Conservation (phyloP, 2,113 vertebrate species). For the rat (Rattus norvegicus) region GRCr8 NC_086027.1:30787001-30787500, state of each 20-base stretch:
- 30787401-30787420: background rate
- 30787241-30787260: background rate
- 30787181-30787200: slow-evolving; percentile 22
- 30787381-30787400: background rate
- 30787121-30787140: background rate
- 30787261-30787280: background rate
- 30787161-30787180: background rate
- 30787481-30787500: background rate
- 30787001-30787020: background rate
- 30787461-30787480: background rate
- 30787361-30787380: background rate
- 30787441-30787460: background rate
- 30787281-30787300: background rate
- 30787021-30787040: background rate
- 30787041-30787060: background rate
- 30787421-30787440: background rate
- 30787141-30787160: slow-evolving; percentile 31
- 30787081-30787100: slow-evolving; percentile 14
- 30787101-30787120: slow-evolving; percentile 21
- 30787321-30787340: background rate
- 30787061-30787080: background rate
- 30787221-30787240: background rate
- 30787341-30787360: background rate
- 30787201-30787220: background rate
- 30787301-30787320: background rate